phyloP scores from a whole-genome alignment of 2,888 invertebrate genomes.

The Ophion ellenae region DNA sequence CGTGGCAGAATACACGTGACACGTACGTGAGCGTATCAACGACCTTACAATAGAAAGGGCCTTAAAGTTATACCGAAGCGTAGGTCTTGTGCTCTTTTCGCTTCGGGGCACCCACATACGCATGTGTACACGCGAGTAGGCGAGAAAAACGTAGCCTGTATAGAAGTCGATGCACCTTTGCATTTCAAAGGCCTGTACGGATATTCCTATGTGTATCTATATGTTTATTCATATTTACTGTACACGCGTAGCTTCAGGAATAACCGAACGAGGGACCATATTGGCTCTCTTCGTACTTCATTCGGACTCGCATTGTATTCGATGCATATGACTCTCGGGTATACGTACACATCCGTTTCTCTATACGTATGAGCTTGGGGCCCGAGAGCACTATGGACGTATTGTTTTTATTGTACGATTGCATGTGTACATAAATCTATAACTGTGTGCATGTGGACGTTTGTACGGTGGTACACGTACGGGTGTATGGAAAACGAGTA shows the following conservation, averaged over 20 bases:
- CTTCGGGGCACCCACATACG: background rate
- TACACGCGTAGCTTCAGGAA: constrained; percentile 43
- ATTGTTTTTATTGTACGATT: constrained; percentile 14
- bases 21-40: background rate
- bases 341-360: constrained; percentile 5
- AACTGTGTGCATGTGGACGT: background rate
- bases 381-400: background rate
- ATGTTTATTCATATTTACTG: constrained; percentile 17
- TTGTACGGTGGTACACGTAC: background rate
- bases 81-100: background rate
- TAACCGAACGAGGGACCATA: constrained; percentile 50
- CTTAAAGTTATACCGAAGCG: background rate
- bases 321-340: constrained; percentile 35
- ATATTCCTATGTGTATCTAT: background rate
- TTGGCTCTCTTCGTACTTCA: constrained; percentile 46
- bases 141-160: constrained; percentile 4
- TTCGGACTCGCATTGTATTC: constrained; percentile 56
- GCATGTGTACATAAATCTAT: constrained; percentile 3
- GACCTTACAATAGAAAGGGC: constrained; percentile 6
- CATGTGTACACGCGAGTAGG: background rate
- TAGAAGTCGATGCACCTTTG: constrained; percentile 15
- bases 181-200: background rate
- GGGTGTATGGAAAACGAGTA: constrained; percentile 9
- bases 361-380: background rate
- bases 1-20: background rate